Base-by-base conservation (phyloP, 2,113 vertebrate species). In the Bolborhynchus lineola region DNA sequence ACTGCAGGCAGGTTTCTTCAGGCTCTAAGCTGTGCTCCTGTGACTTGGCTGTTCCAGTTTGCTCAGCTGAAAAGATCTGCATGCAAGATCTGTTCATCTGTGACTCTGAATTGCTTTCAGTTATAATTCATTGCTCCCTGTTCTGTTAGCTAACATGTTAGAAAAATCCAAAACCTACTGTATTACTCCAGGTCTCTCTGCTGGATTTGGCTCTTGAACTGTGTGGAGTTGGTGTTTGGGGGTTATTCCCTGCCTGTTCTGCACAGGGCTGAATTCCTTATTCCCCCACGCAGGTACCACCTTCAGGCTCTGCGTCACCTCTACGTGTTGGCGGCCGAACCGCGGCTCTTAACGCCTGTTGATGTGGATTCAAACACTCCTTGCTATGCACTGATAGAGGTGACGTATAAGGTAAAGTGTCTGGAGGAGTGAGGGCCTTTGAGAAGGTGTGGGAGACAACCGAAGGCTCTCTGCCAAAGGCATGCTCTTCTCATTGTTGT, bases 251-350 rank as follows among this genome's bases (percentile, higher is more conserved):
- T 64, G 77, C 63, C 69, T 24, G 4, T 25, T 9, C 52, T 28
- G 10, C 29, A 5, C 25, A 3, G 62, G 37, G 33, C 52, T 68
- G 37, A 93, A 25, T 50, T 72, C 41, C 76, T 39, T 42, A 2
- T 91, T 84, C 65, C 69, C 87, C 2, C 68, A 7, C 33, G 0
- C 97, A 99, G 99, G 83, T 99, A 99, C 96, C 99, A 99, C 97
- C 98, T 99, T 16, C 99, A 99, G 98, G 99, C 99, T 23, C 96
- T 99, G 75, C 98, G 99, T 16, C 99, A 99, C 92, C 97, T 99
- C 53, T 99, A 98, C 1, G 99, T 99, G 42, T 97, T 99, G 90
- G 99, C 99, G 0, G 99, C 99, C 4, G 99, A 99, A 75, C 99
- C 99, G 0, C 98, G 99, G n/a, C 98, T 99, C 29, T 98, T 99